Base-by-base conservation (phyloP, 1,140 invertebrate species). In the Marisa cornuarietis region DNA sequence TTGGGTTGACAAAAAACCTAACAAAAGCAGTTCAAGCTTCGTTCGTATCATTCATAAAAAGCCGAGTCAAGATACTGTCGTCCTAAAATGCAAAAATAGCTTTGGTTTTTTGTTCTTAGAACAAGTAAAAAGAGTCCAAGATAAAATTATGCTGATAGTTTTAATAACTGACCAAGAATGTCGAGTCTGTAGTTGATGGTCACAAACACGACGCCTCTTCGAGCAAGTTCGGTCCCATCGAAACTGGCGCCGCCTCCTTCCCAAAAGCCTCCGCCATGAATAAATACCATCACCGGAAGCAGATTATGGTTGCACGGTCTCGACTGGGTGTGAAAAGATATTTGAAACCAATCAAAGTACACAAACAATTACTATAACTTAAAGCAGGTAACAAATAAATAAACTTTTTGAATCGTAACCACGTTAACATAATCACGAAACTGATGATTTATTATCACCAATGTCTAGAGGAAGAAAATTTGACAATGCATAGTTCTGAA, bases 191-290 rank as follows among this genome's bases (percentile, higher is more conserved):
- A 81, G 76, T 81, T 78, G 76, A 81, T 52, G 26, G 80, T 81
- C 8, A 81, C 80, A 7, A 78, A 61, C 62, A 99, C 95, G 22
- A 98, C 93, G 84, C 97, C 95, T 49, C 79, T 73, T 31, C 82
- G 75, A 58, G 96, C 96, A 42, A 99, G 91, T 85, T 95, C 95
- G 78, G 91, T 90, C 78, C 94, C 95, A 91, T 98, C 94, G 89
- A 97, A 96, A n/a, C 8, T 62, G 22, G 8, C 51, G 95, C 62
- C 97, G 95, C 58, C 96, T 95, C 65, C 97, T 96, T 52, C 96
- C 88, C 96, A 96, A 91, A 98, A 99, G 8, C 96, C 96, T 72
- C 97, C 97, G 66, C 97, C 97, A 90, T 96, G 98, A 80, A 99
- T 95, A 96, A 96, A 98, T 62, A 98, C 93, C 94, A 98, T 95